phyloP scores from a whole-genome alignment of 2,113 vertebrate species.

The Dipodomys spectabilis region DNA sequence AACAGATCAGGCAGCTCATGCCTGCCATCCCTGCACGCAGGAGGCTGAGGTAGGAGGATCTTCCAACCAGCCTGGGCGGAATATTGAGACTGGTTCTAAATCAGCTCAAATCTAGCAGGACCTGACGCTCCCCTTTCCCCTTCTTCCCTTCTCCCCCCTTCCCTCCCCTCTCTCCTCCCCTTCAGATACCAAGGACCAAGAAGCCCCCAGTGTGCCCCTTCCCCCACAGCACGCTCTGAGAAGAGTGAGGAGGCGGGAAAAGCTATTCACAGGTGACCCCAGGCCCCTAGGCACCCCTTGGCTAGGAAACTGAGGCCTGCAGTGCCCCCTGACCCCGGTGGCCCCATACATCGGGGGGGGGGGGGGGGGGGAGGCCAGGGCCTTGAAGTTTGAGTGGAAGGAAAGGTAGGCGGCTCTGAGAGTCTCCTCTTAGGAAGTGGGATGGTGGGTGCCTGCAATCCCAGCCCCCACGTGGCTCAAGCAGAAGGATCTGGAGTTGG shows the following conservation, averaged over 20 bases:
- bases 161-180: too few relatives aligned
- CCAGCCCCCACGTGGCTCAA: neutral
- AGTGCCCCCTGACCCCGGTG: neutral
- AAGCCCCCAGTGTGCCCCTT: too few relatives aligned
- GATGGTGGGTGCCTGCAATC: neutral
- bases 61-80: too few relatives aligned
- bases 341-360: neutral
- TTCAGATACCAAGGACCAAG: slow-evolving; percentile 22
- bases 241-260: slow-evolving; percentile 75
- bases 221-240: neutral
- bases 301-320: neutral
- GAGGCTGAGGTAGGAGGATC: too few relatives aligned
- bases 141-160: neutral
- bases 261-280: slow-evolving; percentile 71
- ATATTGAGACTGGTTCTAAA: too few relatives aligned
- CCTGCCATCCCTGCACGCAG: too few relatives aligned
- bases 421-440: neutral
- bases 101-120: too few relatives aligned
- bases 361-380: neutral
- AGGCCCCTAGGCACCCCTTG: neutral
- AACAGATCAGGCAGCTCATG: too few relatives aligned
- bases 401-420: neutral
- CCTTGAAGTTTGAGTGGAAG: neutral
- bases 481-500: neutral
- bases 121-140: neutral